Conservation (phyloP, 2,888 invertebrate species). For the Hypena proboscidalis region DNA sequence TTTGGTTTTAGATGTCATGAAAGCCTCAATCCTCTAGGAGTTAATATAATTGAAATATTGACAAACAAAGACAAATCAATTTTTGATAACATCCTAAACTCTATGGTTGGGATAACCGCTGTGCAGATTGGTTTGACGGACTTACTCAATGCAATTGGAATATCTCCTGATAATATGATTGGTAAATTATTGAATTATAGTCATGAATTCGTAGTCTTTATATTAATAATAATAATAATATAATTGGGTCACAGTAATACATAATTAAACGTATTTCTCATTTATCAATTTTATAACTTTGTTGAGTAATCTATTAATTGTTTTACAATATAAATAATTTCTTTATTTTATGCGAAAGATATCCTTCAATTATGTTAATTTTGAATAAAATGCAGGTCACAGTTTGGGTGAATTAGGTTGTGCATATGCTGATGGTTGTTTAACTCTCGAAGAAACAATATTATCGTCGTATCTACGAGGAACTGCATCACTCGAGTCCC, state of each 20-base stretch:
- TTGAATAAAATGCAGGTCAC: slow-evolving; percentile 85
- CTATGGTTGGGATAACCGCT: slow-evolving; percentile 14
- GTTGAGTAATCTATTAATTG: no score
- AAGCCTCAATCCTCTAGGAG: slow-evolving; percentile 83
- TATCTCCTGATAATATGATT: slow-evolving; percentile 11
- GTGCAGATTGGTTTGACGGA: slow-evolving; percentile 19
- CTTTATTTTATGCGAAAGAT: no score
- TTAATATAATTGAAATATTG: slow-evolving; percentile 87
- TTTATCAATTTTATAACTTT: no score
- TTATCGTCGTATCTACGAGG: slow-evolving; percentile 92
- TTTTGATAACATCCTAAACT: slow-evolving; percentile 59
- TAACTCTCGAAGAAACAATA: slow-evolving; percentile 93
- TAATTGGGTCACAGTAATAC: no score
- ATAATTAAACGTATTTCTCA: no score
- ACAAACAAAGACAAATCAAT: slow-evolving; percentile 86
- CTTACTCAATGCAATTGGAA: slow-evolving; percentile 9
- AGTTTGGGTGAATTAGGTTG: slow-evolving; percentile 97
- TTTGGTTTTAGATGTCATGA: slow-evolving; percentile 70
- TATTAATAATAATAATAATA: no score
- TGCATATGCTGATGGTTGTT: no score
- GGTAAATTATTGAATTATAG: no score
- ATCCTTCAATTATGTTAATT: background rate
- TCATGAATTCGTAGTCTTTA: no score
- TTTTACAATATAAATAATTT: no score
- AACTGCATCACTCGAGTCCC: slow-evolving; percentile 87